phyloP scores from a whole-genome alignment of 2,888 invertebrate species.

The Tachina lurida region DNA sequence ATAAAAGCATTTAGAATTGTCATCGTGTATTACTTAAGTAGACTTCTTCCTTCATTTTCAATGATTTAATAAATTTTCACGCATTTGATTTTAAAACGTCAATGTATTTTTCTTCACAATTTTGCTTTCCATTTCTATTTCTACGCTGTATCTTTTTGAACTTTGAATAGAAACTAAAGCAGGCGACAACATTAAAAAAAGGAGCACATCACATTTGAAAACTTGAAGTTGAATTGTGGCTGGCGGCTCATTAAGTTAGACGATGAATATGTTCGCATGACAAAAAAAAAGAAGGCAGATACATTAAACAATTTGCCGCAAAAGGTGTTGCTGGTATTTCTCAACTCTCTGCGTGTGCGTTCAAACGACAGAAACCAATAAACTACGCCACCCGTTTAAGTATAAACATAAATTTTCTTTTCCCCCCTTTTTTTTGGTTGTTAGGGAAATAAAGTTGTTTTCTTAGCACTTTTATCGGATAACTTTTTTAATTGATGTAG shows the following conservation, averaged over 20 bases:
- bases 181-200: conserved; percentile 26
- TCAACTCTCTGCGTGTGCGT: background rate
- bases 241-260: conserved; percentile 48
- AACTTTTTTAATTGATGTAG: conserved; percentile 11
- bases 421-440: conserved; percentile 33
- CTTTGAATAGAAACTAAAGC: conserved; percentile 30
- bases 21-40: conserved; percentile 39
- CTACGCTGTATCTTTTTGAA: conserved; percentile 14
- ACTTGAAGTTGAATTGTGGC: conserved; percentile 29
- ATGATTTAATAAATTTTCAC: conserved; percentile 63
- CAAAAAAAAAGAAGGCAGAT: background rate
- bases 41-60: conserved; percentile 26
- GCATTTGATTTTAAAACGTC: conserved; percentile 63
- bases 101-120: conserved; percentile 38
- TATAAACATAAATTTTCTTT: conserved; percentile 55
- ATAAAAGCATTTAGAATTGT: conserved; percentile 51
- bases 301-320: conserved; percentile 59
- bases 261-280: background rate
- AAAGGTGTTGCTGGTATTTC: conserved; percentile 46
- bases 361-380: conserved; percentile 57
- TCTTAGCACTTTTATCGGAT: background rate
- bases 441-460: background rate
- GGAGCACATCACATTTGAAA: conserved; percentile 30
- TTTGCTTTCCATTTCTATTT: conserved; percentile 9
- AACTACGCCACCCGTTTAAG: conserved; percentile 56